Conservation (phyloP, 1,140 invertebrate genomes). For the Drosophila ananassae region DNA sequence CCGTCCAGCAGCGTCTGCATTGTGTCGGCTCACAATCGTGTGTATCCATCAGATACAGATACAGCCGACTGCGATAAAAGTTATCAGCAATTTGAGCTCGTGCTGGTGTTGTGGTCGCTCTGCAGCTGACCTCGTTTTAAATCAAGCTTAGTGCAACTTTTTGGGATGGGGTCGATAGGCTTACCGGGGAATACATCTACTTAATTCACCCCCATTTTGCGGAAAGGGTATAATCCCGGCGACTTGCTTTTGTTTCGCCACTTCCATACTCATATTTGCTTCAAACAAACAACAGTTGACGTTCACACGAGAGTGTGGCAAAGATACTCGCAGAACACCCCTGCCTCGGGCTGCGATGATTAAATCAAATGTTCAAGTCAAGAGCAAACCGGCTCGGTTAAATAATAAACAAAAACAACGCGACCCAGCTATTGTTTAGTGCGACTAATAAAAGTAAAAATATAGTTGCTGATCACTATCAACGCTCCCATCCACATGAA, state of each 20-base stretch:
- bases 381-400: constrained; percentile 74
- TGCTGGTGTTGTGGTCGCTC: constrained; percentile 37
- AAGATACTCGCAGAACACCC: constrained; percentile 47
- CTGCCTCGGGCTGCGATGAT: constrained; percentile 60
- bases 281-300: constrained; percentile 28
- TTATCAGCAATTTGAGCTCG: constrained; percentile 58
- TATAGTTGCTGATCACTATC: constrained; percentile 45
- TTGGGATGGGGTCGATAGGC: constrained; percentile 10
- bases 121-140: constrained; percentile 73
- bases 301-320: constrained; percentile 8
- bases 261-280: constrained; percentile 1
- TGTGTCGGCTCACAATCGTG: constrained; percentile 12
- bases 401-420: constrained; percentile 57
- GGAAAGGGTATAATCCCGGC: constrained; percentile 16
- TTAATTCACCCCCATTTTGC: background rate
- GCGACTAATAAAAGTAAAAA: constrained; percentile 27
- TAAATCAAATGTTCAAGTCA: constrained; percentile 61
- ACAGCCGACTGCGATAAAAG: constrained; percentile 49
- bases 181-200: background rate
- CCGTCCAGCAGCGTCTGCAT: constrained; percentile 6
- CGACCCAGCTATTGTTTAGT: constrained; percentile 20
- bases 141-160: constrained; percentile 36
- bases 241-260: constrained; percentile 1
- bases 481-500: constrained; percentile 31
- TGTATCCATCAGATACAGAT: constrained; percentile 48